phyloP scores from a whole-genome alignment of 2,113 vertebrate species.

The Semicossyphus pulcher region DNA sequence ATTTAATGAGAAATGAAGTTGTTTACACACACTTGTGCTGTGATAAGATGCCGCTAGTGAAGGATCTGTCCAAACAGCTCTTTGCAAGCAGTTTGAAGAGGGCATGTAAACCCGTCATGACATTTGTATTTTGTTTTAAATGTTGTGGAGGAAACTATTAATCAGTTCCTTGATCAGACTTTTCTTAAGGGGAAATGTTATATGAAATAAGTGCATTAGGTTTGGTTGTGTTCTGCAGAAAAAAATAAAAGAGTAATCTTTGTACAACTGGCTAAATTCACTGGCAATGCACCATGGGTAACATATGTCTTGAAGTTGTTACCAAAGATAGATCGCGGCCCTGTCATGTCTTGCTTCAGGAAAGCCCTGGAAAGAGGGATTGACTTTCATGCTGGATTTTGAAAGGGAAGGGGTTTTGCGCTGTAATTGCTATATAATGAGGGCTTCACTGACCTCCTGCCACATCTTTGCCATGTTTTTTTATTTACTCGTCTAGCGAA shows the following conservation, averaged over 20 bases:
- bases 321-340: constrained; percentile 49
- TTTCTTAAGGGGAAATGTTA: constrained; percentile 33
- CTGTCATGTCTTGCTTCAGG: constrained; percentile 75
- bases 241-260: constrained; percentile 19
- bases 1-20: constrained; percentile 24
- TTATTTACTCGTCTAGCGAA: constrained; percentile 87
- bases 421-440: constrained; percentile 90
- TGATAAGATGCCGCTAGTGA: constrained; percentile 18
- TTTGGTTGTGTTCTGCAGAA: not conserved
- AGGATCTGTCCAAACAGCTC: constrained; percentile 51
- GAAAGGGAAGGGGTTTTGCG: constrained; percentile 72
- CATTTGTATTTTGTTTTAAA: constrained; percentile 35
- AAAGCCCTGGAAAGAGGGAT: constrained; percentile 71
- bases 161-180: constrained; percentile 17
- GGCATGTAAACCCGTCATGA: constrained; percentile 6
- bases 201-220: constrained; percentile 28
- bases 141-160: constrained; percentile 13
- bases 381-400: constrained; percentile 79
- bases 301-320: constrained; percentile 64
- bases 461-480: constrained; percentile 86
- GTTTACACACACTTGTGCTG: not conserved
- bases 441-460: constrained; percentile 83
- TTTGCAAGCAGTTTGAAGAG: not conserved
- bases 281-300: constrained; percentile 32
- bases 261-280: constrained; percentile 37